Evolutionary conservation across 2,113 vertebrate genomes (phyloP).

Genomic region (Neodon shergylaensis): DNA sequence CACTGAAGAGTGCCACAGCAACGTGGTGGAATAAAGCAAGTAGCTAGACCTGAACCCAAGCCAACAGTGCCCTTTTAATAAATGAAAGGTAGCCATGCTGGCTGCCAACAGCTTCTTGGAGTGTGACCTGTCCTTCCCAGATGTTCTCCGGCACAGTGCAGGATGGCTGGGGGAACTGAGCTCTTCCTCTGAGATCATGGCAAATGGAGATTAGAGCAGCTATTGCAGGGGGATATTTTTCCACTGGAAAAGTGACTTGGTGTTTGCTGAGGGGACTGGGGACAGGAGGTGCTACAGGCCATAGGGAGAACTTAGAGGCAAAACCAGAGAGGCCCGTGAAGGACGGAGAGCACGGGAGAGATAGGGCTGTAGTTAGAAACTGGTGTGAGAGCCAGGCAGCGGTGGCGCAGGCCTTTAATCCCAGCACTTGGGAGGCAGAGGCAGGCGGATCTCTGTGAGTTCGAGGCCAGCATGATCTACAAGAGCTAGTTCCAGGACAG

Average conservation of each 20-base stretch:
- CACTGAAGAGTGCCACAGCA: accelerated
- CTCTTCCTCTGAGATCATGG: background rate
- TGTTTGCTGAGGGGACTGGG: background rate
- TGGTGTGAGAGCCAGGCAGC: too few species aligned
- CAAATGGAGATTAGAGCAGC: background rate
- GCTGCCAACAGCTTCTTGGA: background rate
- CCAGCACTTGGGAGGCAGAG: too few species aligned
- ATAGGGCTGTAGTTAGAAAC: too few species aligned
- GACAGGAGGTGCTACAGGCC: background rate
- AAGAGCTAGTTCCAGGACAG: too few species aligned
- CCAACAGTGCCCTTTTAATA: background rate
- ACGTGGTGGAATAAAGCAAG: background rate
- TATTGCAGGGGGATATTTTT: background rate
- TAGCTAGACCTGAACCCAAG: background rate
- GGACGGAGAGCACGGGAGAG: background rate
- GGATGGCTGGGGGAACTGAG: background rate
- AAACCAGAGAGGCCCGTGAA: background rate
- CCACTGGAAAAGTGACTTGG: constrained; percentile 19
- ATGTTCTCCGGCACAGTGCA: background rate
- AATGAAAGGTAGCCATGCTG: too few species aligned
- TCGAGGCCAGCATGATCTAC: too few species aligned
- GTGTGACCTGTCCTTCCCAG: background rate
- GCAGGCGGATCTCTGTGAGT: too few species aligned
- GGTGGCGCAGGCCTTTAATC: too few species aligned
- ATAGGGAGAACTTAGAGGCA: background rate